These are phyloP conservation scores for Neotoma lepida DNA, from an alignment of 2,113 vertebrate species.

Conservation along the genomic window DNA sequence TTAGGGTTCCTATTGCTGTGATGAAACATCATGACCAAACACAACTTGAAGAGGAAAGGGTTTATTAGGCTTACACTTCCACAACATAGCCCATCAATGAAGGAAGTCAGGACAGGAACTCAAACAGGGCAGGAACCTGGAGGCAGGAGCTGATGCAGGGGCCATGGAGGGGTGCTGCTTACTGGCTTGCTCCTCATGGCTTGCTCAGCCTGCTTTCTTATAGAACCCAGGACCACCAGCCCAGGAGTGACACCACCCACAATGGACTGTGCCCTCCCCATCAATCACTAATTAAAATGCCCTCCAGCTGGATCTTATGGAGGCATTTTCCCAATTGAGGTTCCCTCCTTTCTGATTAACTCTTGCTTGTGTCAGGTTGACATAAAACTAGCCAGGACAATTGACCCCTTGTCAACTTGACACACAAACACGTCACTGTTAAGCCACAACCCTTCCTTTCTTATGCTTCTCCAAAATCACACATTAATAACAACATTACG, in stretches of 20 bases:
- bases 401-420: neutral
- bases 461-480: neutral
- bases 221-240: neutral
- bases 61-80: neutral
- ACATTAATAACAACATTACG: neutral
- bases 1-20: neutral
- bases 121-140: neutral
- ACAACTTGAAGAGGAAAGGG: neutral
- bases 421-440: neutral
- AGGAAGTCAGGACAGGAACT: neutral
- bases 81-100: neutral
- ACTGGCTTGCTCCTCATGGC: neutral
- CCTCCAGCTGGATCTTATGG: neutral
- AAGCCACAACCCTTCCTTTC: neutral
- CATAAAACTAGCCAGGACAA: neutral
- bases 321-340: neutral
- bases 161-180: neutral
- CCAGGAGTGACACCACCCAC: neutral
- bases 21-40: neutral
- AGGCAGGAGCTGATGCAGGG: neutral
- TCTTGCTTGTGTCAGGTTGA: neutral
- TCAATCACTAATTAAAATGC: neutral
- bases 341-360: neutral
- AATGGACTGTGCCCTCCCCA: neutral
- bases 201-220: neutral